Percentiles rank a stretch among this genome's conserved stretches.
Conservation (phyloP, 1,140 invertebrate species). For the Drosophila subpulchrella region DNA sequence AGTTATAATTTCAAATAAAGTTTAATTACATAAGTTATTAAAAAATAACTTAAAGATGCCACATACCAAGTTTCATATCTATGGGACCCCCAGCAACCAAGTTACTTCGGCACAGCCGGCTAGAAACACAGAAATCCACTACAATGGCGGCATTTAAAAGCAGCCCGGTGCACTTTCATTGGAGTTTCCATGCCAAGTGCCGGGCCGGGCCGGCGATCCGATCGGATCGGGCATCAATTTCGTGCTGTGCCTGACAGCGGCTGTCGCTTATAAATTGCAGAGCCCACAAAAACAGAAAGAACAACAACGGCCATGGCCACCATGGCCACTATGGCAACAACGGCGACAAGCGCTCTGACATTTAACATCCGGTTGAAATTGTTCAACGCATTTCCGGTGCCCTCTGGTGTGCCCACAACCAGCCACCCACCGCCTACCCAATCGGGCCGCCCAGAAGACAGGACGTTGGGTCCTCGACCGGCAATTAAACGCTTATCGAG, state of each 20-base stretch:
- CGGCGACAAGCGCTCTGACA: constrained; percentile 67
- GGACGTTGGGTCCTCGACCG: constrained; percentile 58
- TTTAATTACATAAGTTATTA: too few relatives aligned
- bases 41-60: background rate
- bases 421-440: background rate
- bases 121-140: constrained; percentile 22
- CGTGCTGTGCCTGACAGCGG: constrained; percentile 42
- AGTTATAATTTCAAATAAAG: too few relatives aligned
- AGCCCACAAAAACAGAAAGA: constrained; percentile 28
- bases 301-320: constrained; percentile 12
- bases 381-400: constrained; percentile 66
- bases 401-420: constrained; percentile 8
- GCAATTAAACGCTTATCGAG: constrained; percentile 80
- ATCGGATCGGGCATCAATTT: constrained; percentile 58
- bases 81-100: background rate
- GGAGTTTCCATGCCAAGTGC: constrained; percentile 33
- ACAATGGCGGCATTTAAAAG: constrained; percentile 18
- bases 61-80: constrained; percentile 8
- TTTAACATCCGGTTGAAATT: constrained; percentile 78
- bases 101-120: background rate
- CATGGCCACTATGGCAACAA: constrained; percentile 22
- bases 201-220: constrained; percentile 22
- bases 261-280: constrained; percentile 65
- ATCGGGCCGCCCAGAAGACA: constrained; percentile 29
- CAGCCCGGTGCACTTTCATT: constrained; percentile 7